Conservation (phyloP, 2,888 invertebrate genomes). For the Phasia obesa region DNA sequence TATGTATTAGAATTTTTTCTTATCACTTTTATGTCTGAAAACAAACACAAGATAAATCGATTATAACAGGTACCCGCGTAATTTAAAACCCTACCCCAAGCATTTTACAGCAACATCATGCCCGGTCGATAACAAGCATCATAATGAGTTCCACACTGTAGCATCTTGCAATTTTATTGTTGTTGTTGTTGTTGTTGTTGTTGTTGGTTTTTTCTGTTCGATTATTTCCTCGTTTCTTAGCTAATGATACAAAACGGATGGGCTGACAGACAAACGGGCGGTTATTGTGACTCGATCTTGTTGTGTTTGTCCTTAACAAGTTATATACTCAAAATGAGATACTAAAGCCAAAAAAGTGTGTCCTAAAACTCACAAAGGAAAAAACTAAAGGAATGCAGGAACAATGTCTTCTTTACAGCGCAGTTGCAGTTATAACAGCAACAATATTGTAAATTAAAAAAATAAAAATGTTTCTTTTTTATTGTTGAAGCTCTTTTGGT, state of each 20-base stretch:
- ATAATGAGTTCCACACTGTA: slow-evolving; percentile 54
- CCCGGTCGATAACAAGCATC: slow-evolving; percentile 33
- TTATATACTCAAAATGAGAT: slow-evolving; percentile 51
- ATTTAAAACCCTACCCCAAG: too few species aligned
- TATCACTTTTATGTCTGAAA: too few species aligned
- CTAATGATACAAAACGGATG: slow-evolving; percentile 42
- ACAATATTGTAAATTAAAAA: slow-evolving; percentile 12
- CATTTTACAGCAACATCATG: slow-evolving; percentile 8
- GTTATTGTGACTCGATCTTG: slow-evolving; percentile 53
- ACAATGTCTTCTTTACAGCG: slow-evolving; percentile 49
- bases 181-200: slow-evolving; percentile 18
- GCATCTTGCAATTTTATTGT: slow-evolving; percentile 36
- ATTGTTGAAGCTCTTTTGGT: too few species aligned
- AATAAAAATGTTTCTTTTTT: too few species aligned
- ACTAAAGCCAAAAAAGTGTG: slow-evolving; percentile 1
- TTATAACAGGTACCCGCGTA: too few species aligned
- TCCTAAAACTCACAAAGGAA: neutral
- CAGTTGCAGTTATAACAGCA: slow-evolving; percentile 37
- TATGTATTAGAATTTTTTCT: too few species aligned
- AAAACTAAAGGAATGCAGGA: slow-evolving; percentile 23
- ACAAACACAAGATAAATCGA: too few species aligned
- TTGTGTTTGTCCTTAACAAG: slow-evolving; percentile 61
- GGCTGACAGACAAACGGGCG: slow-evolving; percentile 50
- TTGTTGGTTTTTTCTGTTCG: slow-evolving; percentile 12
- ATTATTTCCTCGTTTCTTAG: slow-evolving; percentile 3